Percentiles rank a stretch among this genome's conserved stretches.
Evolutionary conservation across 2,113 vertebrate species (phyloP).

Genomic region (Sinosuthora webbiana): DNA sequence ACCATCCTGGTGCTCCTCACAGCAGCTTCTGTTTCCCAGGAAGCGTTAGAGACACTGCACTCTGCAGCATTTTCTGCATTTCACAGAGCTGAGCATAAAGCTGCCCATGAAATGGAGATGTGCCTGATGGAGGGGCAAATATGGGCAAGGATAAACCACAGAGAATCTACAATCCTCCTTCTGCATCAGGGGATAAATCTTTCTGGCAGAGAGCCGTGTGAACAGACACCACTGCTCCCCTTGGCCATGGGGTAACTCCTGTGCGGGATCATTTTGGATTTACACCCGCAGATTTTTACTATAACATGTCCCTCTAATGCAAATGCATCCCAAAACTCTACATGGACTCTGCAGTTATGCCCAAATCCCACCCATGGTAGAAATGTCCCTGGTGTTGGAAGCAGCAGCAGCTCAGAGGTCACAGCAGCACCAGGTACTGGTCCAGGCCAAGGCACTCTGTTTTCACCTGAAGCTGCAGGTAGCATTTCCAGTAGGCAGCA

Average conservation of each 20-base stretch:
- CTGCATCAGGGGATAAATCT: neutral
- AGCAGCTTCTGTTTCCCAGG: neutral
- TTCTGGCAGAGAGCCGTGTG: neutral
- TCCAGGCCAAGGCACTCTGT: neutral
- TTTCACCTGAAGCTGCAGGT: neutral
- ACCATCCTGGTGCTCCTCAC: neutral
- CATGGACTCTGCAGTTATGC: neutral
- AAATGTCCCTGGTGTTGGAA: neutral
- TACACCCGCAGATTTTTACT: neutral
- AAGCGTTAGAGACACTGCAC: neutral
- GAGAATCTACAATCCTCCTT: neutral
- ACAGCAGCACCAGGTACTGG: neutral
- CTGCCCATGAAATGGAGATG: neutral
- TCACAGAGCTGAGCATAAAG: neutral
- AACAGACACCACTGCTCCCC: neutral
- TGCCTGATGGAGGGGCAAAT: neutral
- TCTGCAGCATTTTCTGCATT: neutral
- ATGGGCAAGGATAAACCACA: neutral
- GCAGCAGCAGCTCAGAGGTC: neutral
- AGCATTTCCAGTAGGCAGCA: neutral
- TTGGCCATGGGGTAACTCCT: neutral
- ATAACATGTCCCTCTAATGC: fast-evolving
- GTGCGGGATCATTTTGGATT: neutral
- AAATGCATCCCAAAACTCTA: neutral
- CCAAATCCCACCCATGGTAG: neutral